Evolutionary conservation across 2,797 vertebrate species (phyloP).

Genomic region (Echiichthys vipera): DNA sequence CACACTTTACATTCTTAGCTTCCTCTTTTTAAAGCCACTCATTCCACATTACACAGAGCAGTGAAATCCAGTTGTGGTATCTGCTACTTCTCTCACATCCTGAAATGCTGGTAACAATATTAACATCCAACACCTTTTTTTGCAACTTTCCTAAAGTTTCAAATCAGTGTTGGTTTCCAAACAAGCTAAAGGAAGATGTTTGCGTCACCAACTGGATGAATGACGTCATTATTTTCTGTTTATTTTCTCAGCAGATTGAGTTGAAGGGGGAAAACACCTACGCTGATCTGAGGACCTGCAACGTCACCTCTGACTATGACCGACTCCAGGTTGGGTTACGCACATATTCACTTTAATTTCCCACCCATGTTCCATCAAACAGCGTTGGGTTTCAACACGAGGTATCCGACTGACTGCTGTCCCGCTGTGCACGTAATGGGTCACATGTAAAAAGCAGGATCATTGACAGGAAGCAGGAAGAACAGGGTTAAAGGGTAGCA

Average conservation of each 20-base stretch:
- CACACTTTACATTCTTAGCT: neutral
- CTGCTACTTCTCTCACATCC: neutral
- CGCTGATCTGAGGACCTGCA: neutral
- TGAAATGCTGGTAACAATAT: neutral
- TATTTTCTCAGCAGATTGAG: conserved; percentile 26
- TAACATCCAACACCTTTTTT: neutral
- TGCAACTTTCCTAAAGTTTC: neutral
- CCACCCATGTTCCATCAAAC: neutral
- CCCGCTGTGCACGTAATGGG: neutral
- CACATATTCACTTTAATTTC: neutral
- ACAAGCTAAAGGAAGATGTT: neutral
- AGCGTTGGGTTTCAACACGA: neutral
- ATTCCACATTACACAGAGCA: neutral
- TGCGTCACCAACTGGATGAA: too few relatives aligned
- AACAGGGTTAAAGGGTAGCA: neutral
- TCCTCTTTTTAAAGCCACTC: neutral
- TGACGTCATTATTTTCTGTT: neutral
- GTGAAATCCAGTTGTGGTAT: neutral
- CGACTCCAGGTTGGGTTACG: conserved; percentile 39
- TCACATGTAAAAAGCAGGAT: neutral
- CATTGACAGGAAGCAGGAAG: neutral
- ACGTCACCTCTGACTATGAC: conserved; percentile 18
- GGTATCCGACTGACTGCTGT: neutral
- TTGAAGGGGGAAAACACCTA: conserved; percentile 14
- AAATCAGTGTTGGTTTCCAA: neutral